Percentiles rank a stretch among this genome's conserved stretches.
These are phyloP conservation scores for Pedetes capensis DNA, from an alignment of 2,113 vertebrate genomes.

Conservation along the genomic window DNA sequence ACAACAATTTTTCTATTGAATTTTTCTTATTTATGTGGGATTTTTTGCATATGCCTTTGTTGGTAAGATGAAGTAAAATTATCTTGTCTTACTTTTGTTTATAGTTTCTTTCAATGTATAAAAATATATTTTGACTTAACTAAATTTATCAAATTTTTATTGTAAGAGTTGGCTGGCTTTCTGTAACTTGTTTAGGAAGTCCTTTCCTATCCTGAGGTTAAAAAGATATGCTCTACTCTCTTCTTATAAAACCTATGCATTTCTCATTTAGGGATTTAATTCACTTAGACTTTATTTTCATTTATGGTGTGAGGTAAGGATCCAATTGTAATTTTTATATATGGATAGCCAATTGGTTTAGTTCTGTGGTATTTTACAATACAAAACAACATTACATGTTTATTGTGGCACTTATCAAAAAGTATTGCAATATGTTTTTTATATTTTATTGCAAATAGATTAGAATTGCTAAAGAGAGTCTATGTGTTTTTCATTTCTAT, in stretches of 20 bases:
- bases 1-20: neutral
- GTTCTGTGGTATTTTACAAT: neutral
- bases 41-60: neutral
- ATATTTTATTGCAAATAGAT: neutral
- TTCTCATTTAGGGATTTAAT: neutral
- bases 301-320: neutral
- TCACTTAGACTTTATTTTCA: neutral
- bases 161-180: neutral
- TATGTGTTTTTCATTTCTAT: slow-evolving; percentile 16
- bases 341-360: neutral
- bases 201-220: neutral
- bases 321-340: neutral
- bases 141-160: neutral
- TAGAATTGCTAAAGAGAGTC: neutral
- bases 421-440: neutral
- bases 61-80: slow-evolving; percentile 23
- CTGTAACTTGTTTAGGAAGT: slow-evolving; percentile 6
- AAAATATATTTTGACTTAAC: neutral
- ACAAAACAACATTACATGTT: neutral
- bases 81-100: neutral
- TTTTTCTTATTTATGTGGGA: neutral
- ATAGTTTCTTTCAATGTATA: neutral
- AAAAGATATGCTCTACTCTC: neutral
- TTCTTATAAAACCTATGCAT: neutral
- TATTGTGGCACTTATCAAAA: neutral